Percentiles rank a stretch among this genome's conserved stretches.
Conservation (phyloP, 2,888 invertebrate genomes). For the Volucella inflata region DNA sequence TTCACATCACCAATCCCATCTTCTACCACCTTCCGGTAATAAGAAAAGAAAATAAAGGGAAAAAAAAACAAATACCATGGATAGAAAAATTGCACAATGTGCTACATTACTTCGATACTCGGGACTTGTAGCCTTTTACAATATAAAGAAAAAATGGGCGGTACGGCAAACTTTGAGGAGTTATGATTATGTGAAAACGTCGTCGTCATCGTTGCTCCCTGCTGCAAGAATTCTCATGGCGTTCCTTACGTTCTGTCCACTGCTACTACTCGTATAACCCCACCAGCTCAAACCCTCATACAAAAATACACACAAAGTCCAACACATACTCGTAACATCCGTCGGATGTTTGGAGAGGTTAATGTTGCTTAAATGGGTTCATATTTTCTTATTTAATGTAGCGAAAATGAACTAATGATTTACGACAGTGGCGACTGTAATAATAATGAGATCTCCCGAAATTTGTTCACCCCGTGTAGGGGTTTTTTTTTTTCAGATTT, state of each 20-base stretch:
- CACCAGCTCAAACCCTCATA: conserved; percentile 42
- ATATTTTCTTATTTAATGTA: conserved; percentile 83
- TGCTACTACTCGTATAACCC: conserved; percentile 8
- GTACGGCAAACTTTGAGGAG: conserved; percentile 75
- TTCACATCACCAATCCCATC: conserved; percentile 41
- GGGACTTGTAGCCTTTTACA: neutral
- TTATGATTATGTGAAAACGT: conserved; percentile 78
- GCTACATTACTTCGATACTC: conserved; percentile 52
- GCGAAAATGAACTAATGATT: conserved; percentile 82
- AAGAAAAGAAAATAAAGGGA: conserved; percentile 1
- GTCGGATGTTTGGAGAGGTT: conserved; percentile 68
- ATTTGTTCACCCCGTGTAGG: conserved; percentile 12
- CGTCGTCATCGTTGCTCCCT: conserved; percentile 46
- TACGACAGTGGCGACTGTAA: conserved; percentile 78
- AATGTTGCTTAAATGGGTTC: conserved; percentile 82
- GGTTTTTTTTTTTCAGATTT: neutral
- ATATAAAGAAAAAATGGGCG: conserved; percentile 60
- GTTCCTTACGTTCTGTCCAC: conserved; percentile 39
- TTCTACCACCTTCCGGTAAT: neutral
- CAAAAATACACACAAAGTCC: conserved; percentile 20
- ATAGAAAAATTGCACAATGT: conserved; percentile 42
- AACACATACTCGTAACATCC: conserved; percentile 20
- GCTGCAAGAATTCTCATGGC: conserved; percentile 49
- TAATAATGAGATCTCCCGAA: conserved; percentile 55
- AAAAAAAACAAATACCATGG: conserved; percentile 1